Evolutionary conservation across 2,888 invertebrate genomes (phyloP), one percentile per base, ranked within the genome.

Genomic region (Drosophila merina): DNA sequence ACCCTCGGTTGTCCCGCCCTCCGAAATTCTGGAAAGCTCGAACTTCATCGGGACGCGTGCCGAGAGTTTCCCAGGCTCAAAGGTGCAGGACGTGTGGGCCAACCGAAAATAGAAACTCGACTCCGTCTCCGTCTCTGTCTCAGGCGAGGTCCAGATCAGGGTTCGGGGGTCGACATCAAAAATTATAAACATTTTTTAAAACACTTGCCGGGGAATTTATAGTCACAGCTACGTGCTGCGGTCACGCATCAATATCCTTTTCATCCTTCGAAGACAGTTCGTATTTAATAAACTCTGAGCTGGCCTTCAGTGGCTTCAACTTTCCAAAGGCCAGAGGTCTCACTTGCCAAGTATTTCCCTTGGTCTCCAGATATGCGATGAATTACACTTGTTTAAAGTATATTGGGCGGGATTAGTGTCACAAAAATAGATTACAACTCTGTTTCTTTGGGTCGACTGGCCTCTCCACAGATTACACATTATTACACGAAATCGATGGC

Each of bases 111-210:
- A 75, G 50, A 62, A 33, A 49, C 60, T 62, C 54, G 40, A 40
- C n/a, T 36, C 6, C n/a, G 36, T n/a, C 36, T 36, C n/a, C 5
- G 5, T 2, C 12, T 36, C 4, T 2, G n/a, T 33, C 33, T 10
- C 33, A 72, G 26, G 51, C 55, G 30, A 62, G 31, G 58, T 26
- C 64, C 48, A 68, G 57, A 54, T 64, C 20, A 20, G 20, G 20
- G 20, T 20, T 20, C 20, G 14, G 66, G 47, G 64, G 55, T 40
- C 66, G 47, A 67, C 67, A 48, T 55, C 64, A 70, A 76, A 86
- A 82, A 86, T 85, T 87, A 86, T 88, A 83, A 77, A 77, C 88
- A 79, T 87, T 87, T 84, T 84, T 85, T 76, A 85, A 82, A 82
- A 83, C 75, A 86, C 84, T 83, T 85, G 73, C 69, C 73, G 72